Evolutionary conservation across 2,797 vertebrate genomes (phyloP), one percentile per base, ranked within the genome.

Genomic region (Periparus ater): DNA sequence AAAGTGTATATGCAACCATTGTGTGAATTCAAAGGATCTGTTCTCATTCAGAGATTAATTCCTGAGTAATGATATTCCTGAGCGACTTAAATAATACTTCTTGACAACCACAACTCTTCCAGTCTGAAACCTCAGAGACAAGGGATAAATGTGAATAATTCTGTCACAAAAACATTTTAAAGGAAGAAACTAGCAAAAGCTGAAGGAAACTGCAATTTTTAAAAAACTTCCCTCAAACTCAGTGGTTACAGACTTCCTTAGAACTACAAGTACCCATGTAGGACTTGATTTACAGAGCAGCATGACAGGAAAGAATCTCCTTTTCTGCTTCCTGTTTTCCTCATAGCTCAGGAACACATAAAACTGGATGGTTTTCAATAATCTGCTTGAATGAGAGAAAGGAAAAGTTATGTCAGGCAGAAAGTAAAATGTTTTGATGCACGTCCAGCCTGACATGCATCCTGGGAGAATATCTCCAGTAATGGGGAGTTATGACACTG

Each of bases 291-390:
- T 88, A 79, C 16, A 48, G 57, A 83, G 21, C 53, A 73, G 10
- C 25, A 40, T 1, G 13, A 63, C 65, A 94, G 73, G 50, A 90
- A 88, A 88, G 13, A 53, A 63, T 61, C 47, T 82, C 32, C 25
- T 66, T 86, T 77, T 70, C 84, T 88, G 66, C 70, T 78, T 74
- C 80, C 79, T 85, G 44, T 88, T 91, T 76, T 92, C 45, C 58
- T 75, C 40, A 55, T 23, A 68, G 65, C 19, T 81, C 84, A 86
- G 58, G 75, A 91, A 67, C 48, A 92, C 34, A 70, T 32, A 65
- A 77, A 90, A 92, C 45, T 51, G 34, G 22, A 48, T 42, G 11
- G 6, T 27, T 95, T 78, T 68, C 78, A 93, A 48, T 67, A 48
- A 53, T 53, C 17, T 77, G 26, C 30, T 55, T 77, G 60, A 91